Evolutionary conservation across 2,888 invertebrate species (phyloP), one percentile per base, ranked within the genome.

Genomic region (Cheilosia urbana): DNA sequence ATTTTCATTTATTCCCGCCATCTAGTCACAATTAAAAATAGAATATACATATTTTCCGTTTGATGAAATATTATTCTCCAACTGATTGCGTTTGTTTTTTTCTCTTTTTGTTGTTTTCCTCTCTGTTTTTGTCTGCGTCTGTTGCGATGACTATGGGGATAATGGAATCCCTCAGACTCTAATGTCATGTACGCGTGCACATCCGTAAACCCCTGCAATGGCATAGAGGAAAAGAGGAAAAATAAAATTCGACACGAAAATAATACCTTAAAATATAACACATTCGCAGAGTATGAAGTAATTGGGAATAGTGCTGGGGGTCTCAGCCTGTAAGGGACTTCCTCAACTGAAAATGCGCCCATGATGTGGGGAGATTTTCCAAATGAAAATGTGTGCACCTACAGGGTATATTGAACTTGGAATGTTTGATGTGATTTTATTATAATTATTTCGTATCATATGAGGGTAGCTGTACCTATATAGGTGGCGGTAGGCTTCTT

Each of bases 1-100:
- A 42, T 73, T 62, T 80, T 80, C 68, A 79, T 65, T 79, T 80
- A 76, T 72, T 81, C 76, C 76, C 68, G 76, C 71, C 76, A 81
- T 80, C 53, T 55, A 76, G 81, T 68, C 66, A 72, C 76, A 72
- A 81, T 63, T 72, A 81, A 81, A 85, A 85, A 81, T 85, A 85
- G 81, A 84, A 72, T 68, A 37, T 37, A 57, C 42, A 71, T 65
- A 47, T 75, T 84, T 75, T 66, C 60, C 65, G 71, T 80, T 76
- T 76, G 76, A 68, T 85, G 66, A 76, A 81, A 76, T 85, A 81
- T 73, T 79, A 63, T 79, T 83, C 47, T 79, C 63, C 72, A 75
- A 79, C 65, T 80, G 65, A 75, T 75, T 80, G 75, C 55, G 47
- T 76, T 76, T 75, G 45, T 5, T 60, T 40, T 63, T 63, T 21